Percentiles rank a stretch among this genome's conserved stretches.
Evolutionary conservation across 2,888 invertebrate genomes (phyloP).

Genomic region (Scaptomyza cyrtandrae): DNA sequence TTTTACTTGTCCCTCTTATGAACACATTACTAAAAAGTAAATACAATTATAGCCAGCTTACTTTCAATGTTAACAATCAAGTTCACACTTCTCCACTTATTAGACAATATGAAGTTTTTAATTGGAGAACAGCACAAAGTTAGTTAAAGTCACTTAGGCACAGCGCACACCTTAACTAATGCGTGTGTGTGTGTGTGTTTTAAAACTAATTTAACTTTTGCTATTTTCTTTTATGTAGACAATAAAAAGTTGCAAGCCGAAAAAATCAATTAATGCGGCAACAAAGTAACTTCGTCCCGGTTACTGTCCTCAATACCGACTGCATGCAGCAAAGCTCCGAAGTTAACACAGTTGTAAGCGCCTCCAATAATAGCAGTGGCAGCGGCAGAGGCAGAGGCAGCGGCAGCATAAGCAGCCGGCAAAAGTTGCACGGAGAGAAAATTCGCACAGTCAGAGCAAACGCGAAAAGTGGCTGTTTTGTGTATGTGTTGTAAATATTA

Average conservation of each 20-base stretch:
- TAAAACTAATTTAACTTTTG: constrained; percentile 1
- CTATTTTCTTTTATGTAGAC: constrained; percentile 18
- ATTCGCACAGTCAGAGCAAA: constrained; percentile 23
- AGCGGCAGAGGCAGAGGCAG: constrained; percentile 21
- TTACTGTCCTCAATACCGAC: constrained; percentile 81
- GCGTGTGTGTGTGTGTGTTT: background rate
- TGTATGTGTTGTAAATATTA: constrained; percentile 66
- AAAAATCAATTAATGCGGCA: constrained; percentile 80
- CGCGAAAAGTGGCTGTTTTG: constrained; percentile 41
- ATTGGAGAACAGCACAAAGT: constrained; percentile 5
- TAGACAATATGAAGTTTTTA: background rate
- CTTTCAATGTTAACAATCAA: background rate
- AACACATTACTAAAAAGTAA: background rate
- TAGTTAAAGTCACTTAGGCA: background rate
- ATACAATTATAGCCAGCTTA: background rate
- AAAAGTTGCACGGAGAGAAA: constrained; percentile 55
- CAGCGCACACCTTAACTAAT: background rate
- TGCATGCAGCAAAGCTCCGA: constrained; percentile 66
- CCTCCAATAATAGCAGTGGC: constrained; percentile 13
- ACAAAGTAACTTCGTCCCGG: constrained; percentile 80
- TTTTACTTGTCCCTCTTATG: background rate
- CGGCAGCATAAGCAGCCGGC: constrained; percentile 44
- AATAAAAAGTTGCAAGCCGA: constrained; percentile 38
- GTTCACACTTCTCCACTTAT: constrained; percentile 1
- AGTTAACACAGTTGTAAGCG: constrained; percentile 80